Evolutionary conservation across 2,888 invertebrate genomes (phyloP).

Genomic region (Tribolium freemani): DNA sequence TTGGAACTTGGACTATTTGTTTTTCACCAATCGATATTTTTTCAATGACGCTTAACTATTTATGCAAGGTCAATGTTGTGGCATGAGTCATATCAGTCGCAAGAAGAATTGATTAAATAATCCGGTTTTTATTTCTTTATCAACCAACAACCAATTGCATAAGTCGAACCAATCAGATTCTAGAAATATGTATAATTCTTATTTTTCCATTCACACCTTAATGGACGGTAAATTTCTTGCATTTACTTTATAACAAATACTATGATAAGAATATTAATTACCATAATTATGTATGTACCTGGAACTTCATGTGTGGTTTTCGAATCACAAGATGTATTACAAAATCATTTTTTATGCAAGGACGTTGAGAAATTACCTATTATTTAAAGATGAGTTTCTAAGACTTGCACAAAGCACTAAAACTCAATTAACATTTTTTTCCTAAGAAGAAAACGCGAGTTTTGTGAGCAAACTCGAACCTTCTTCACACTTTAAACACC

Average conservation of each 20-base stretch:
- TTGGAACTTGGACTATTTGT: background rate
- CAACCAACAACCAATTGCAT: background rate
- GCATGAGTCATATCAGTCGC: background rate
- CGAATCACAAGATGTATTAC: background rate
- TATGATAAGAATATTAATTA: background rate
- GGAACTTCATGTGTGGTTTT: background rate
- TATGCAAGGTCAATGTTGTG: slow-evolving; percentile 8
- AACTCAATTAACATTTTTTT: background rate
- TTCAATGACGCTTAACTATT: background rate
- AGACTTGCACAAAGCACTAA: background rate
- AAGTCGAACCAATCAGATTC: background rate
- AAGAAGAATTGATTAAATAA: slow-evolving; percentile 1
- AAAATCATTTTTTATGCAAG: background rate
- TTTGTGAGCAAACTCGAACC: background rate
- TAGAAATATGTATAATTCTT: background rate
- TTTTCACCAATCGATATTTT: background rate
- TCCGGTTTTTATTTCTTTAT: background rate
- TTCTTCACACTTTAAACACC: slow-evolving; percentile 5
- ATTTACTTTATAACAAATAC: background rate
- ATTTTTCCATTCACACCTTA: background rate
- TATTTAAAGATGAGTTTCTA: background rate
- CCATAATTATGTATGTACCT: background rate
- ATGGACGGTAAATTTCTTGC: background rate
- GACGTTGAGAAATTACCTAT: background rate
- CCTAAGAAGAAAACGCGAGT: background rate